Base-by-base conservation (phyloP, 2,113 vertebrate genomes). In the Chloebia gouldiae region DNA sequence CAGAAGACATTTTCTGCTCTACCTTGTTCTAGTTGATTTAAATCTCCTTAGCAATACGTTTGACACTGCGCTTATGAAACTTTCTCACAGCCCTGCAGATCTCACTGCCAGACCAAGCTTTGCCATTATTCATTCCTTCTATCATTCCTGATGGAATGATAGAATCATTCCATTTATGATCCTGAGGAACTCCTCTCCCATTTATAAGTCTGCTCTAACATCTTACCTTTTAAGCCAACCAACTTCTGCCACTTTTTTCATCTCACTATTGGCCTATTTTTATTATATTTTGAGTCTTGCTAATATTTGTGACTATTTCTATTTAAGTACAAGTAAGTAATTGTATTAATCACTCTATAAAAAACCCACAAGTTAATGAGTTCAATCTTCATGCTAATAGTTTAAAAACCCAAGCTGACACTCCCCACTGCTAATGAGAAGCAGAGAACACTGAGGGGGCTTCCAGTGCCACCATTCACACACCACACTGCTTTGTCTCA, bases 111-210 rank as follows among this genome's bases (percentile, higher is more conserved):
- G 54, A 31, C 68, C 66, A 69, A 49, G n/a, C 56, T 82, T 92
- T 95, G 66, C n/a, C 42, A 33, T 94, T 85, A 70, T 85, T 88
- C 31, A 80, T 65, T 95, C 53, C 56, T 92, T 65, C 56, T 78
- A 66, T 61, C 91, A 50, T 61, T 72, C 44, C 37, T 49, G 50
- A 54, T 86, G 24, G n/a, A 59, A 59, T 59, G 54, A 50, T 86
- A 59, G 57, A 59, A 35, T 25, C 10, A 59, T 37, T 59, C 15
- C 15, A 25, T 73, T 86, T 73, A 85, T 0, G 1, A 76, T 40
- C 47, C 42, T 54, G 53, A 64, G 47, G 57, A 92, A 86, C 86
- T 88, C 73, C 47, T 88, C 66, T 92, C 85, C 31, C 42, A 42
- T 40, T 79, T 71, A 27, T 0, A 10, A 72, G 45, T 37, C 85